A percentile compares a stretch with the other conserved stretches of the same genome.
Conservation (phyloP, 1,140 invertebrate genomes). For the Caligus rogercresseyi region DNA sequence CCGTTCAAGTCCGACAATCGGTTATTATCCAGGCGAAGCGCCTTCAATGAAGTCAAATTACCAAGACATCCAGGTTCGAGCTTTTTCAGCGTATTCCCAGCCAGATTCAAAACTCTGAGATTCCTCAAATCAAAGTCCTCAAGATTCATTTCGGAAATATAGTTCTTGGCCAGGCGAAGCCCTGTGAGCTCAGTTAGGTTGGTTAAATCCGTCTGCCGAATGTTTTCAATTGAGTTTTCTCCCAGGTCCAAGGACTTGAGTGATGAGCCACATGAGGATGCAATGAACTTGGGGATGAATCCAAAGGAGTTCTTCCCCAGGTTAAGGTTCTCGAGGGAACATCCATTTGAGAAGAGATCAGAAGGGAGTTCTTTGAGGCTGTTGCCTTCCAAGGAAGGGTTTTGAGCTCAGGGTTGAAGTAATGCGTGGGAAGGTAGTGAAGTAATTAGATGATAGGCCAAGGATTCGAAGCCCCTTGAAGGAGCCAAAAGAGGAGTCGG, state of each 20-base stretch:
- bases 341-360: conserved; percentile 57
- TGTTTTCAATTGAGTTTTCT: conserved; percentile 55
- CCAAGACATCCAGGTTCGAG: conserved; percentile 46
- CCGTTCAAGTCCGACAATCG: conserved; percentile 61
- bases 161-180: conserved; percentile 65
- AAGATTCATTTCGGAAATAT: conserved; percentile 34
- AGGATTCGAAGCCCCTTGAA: conserved; percentile 51
- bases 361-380: conserved; percentile 49
- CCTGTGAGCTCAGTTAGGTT: conserved; percentile 44
- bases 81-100: conserved; percentile 53
- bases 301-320: conserved; percentile 58
- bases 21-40: conserved; percentile 68
- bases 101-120: conserved; percentile 69
- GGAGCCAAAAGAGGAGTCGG: neutral
- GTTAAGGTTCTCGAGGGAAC: conserved; percentile 54
- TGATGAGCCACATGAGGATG: conserved; percentile 42
- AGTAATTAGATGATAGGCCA: conserved; percentile 61
- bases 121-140: neutral
- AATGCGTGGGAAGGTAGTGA: conserved; percentile 47
- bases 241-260: conserved; percentile 58
- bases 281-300: conserved; percentile 49
- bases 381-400: conserved; percentile 62
- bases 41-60: conserved; percentile 55
- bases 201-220: conserved; percentile 58
- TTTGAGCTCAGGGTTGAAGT: conserved; percentile 49